These are phyloP conservation scores for Drosophila meridionalis DNA, from an alignment of 2,888 invertebrate genomes.

Conservation along the genomic window DNA sequence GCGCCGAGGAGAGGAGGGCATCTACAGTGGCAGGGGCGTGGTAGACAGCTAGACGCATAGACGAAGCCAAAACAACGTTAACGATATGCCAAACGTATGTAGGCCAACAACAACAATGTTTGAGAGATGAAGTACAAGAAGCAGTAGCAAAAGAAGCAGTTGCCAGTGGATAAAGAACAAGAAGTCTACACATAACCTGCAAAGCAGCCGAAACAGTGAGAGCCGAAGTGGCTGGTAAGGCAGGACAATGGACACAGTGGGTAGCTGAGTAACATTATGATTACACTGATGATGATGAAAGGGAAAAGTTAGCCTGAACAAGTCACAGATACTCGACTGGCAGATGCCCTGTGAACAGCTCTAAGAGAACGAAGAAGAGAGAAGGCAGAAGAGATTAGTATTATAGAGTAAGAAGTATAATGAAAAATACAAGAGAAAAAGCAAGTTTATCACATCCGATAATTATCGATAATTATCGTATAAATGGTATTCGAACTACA, in stretches of 20 bases:
- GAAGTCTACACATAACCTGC: slow-evolving; percentile 21
- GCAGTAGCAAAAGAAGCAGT: slow-evolving; percentile 8
- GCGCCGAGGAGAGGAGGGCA: neutral
- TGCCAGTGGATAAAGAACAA: slow-evolving; percentile 15
- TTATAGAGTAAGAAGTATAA: too few species aligned
- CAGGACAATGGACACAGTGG: slow-evolving; percentile 30
- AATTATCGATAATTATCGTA: too few species aligned
- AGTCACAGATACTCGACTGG: neutral
- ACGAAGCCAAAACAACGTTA: slow-evolving; percentile 40
- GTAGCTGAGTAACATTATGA: slow-evolving; percentile 31
- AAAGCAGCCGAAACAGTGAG: neutral
- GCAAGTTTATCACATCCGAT: too few species aligned
- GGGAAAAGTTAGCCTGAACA: slow-evolving; percentile 23
- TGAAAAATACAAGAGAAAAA: too few species aligned
- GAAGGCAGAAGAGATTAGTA: too few species aligned
- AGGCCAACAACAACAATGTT: slow-evolving; percentile 43
- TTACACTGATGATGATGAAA: slow-evolving; percentile 15
- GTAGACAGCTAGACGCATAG: slow-evolving; percentile 52
- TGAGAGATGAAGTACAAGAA: slow-evolving; percentile 3
- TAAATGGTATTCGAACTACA: too few species aligned
- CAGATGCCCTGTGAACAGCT: neutral
- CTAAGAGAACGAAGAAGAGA: neutral
- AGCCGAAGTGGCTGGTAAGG: neutral
- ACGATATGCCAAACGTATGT: slow-evolving; percentile 59
- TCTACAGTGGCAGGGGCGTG: slow-evolving; percentile 12